Percentiles rank a stretch among this genome's conserved stretches.
phyloP scores from a whole-genome alignment of 2,113 vertebrate genomes.

The Channa maculata region DNA sequence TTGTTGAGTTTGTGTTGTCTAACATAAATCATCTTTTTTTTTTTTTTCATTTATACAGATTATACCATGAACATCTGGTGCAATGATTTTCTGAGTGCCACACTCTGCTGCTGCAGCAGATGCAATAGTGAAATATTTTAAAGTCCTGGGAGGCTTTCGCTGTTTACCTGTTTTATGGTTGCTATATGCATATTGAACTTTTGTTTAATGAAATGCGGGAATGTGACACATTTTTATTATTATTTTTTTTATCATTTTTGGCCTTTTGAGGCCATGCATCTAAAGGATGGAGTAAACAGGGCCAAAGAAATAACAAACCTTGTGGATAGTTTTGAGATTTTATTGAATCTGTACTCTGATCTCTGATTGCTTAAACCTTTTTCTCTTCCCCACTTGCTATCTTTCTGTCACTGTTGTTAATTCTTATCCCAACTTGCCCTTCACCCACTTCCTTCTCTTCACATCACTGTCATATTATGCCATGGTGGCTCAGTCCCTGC shows the following conservation, averaged over 20 bases:
- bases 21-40: constrained; percentile 11
- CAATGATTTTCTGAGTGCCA: constrained; percentile 7
- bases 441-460: constrained; percentile 51
- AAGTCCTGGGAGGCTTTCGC: neutral
- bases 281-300: constrained; percentile 11
- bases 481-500: neutral
- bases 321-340: constrained; percentile 23
- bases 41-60: constrained; percentile 45
- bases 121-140: neutral
- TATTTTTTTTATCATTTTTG: constrained; percentile 51
- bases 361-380: constrained; percentile 23
- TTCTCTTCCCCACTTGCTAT: constrained; percentile 8
- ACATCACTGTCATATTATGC: constrained; percentile 56
- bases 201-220: constrained; percentile 42
- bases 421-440: constrained; percentile 29
- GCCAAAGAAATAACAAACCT: constrained; percentile 13
- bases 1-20: neutral
- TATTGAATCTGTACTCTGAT: neutral
- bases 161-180: too few relatives aligned
- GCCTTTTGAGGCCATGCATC: constrained; percentile 56
- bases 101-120: constrained; percentile 7
- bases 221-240: constrained; percentile 21
- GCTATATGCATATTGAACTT: too few relatives aligned
- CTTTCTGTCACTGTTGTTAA: constrained; percentile 25
- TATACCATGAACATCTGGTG: constrained; percentile 53